Percentiles rank a stretch among this genome's conserved stretches.
Evolutionary conservation across 2,113 vertebrate species (phyloP).

Genomic region (Nothobranchius kuhntae): DNA sequence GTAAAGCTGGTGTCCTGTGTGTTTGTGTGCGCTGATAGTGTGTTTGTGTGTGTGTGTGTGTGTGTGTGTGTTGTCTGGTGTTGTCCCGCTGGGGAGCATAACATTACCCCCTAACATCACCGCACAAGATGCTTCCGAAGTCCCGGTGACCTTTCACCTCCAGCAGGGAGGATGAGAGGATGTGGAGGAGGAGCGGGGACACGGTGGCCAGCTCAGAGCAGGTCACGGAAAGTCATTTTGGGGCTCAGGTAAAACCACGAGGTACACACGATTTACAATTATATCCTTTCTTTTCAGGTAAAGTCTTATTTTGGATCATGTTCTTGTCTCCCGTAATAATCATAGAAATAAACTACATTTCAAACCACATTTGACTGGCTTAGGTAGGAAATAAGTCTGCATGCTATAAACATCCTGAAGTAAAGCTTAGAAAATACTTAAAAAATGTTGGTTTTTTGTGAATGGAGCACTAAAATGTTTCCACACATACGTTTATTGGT

Average conservation of each 20-base stretch:
- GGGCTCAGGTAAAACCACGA: constrained; percentile 5
- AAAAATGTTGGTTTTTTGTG: too few species aligned
- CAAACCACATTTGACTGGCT: too few species aligned
- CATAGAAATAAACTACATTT: too few species aligned
- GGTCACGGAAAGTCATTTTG: constrained; percentile 18
- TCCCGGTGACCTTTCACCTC: constrained; percentile 61
- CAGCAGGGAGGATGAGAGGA: constrained; percentile 45
- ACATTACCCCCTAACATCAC: constrained; percentile 58
- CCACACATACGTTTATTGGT: too few species aligned
- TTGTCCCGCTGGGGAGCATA: constrained; percentile 52
- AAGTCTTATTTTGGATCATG: too few species aligned
- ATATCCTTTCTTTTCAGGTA: too few species aligned
- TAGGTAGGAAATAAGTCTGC: too few species aligned
- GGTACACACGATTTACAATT: too few species aligned
- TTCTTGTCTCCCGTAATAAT: too few species aligned
- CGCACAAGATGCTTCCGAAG: constrained; percentile 72
- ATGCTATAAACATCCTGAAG: too few species aligned
- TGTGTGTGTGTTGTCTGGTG: constrained; percentile 30
- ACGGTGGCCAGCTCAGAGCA: constrained; percentile 9
- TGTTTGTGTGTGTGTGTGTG: constrained; percentile 31
- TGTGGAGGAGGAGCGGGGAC: constrained; percentile 21
- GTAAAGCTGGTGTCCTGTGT: constrained; percentile 20
- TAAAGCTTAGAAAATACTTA: too few species aligned
- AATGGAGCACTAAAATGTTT: too few species aligned
- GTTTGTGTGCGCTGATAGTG: not conserved